Evolutionary conservation across 2,113 vertebrate genomes (phyloP).

Genomic region (Carassius auratus): DNA sequence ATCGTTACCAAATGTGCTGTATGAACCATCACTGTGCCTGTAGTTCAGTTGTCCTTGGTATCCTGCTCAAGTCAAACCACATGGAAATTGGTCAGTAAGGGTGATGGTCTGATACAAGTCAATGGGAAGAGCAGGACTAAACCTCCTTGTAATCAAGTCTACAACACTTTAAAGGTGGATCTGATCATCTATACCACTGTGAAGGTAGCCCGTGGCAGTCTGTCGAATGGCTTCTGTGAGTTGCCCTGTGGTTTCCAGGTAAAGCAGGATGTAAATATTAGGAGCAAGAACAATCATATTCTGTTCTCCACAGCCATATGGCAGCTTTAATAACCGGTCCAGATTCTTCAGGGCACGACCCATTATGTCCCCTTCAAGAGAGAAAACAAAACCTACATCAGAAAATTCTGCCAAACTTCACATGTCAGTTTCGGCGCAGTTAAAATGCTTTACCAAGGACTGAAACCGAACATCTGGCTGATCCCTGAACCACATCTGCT

Average conservation of each 20-base stretch:
- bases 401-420: neutral
- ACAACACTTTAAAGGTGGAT: neutral
- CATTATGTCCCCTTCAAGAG: slow-evolving; percentile 82
- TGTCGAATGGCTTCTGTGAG: slow-evolving; percentile 76
- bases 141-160: neutral
- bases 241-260: slow-evolving; percentile 81
- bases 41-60: slow-evolving; percentile 79
- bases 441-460: slow-evolving; percentile 73
- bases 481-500: slow-evolving; percentile 69
- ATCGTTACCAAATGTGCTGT: slow-evolving; percentile 42
- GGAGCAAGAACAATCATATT: slow-evolving; percentile 86
- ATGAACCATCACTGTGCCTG: slow-evolving; percentile 75
- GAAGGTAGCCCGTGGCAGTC: neutral
- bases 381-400: neutral
- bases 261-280: slow-evolving; percentile 86
- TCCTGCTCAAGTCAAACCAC: neutral
- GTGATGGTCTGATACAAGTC: no score
- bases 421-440: neutral
- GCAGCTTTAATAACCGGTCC: slow-evolving; percentile 81
- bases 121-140: no score
- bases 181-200: neutral
- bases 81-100: no score
- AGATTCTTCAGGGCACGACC: slow-evolving; percentile 82
- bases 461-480: slow-evolving; percentile 76
- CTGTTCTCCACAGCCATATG: slow-evolving; percentile 88